A percentile compares a stretch with the other conserved stretches of the same genome.
These are phyloP conservation scores for Struthidea cinerea DNA, from an alignment of 2,113 vertebrate species.

Conservation along the genomic window DNA sequence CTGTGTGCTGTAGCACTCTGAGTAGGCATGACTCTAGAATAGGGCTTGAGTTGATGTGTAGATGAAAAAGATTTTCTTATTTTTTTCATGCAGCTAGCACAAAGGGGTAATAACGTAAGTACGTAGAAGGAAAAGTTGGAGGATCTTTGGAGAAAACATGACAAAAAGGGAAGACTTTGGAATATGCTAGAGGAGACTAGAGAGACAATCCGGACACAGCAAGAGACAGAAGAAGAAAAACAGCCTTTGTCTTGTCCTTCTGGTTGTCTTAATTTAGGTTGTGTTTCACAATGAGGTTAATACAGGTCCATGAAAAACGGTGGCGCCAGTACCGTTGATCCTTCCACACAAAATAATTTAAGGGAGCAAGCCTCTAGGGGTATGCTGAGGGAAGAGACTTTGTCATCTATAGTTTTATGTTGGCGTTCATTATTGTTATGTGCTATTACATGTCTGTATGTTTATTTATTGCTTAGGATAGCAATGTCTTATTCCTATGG, in stretches of 20 bases:
- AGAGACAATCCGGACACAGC: not conserved
- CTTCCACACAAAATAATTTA: not conserved
- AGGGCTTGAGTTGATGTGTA: not conserved
- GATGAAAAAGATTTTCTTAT: not conserved
- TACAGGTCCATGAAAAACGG: not conserved
- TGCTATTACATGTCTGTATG: not conserved
- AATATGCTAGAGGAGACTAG: not conserved
- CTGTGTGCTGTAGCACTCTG: not conserved
- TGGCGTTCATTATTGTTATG: not conserved
- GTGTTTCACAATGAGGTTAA: not conserved
- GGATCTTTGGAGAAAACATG: not conserved
- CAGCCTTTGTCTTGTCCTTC: not conserved
- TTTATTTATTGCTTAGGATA: not conserved
- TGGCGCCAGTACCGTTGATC: not conserved
- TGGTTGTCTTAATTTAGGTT: not conserved
- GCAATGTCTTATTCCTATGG: not conserved
- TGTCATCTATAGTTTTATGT: not conserved
- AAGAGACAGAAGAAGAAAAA: not conserved
- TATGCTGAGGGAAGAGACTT: not conserved
- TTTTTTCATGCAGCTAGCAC: not conserved
- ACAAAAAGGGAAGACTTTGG: not conserved
- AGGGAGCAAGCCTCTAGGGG: not conserved
- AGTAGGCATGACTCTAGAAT: not conserved
- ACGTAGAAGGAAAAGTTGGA: not conserved
- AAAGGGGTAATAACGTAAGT: not conserved